Conservation (phyloP, 1,140 invertebrate species). For the Drosophila trapezifrons region DNA sequence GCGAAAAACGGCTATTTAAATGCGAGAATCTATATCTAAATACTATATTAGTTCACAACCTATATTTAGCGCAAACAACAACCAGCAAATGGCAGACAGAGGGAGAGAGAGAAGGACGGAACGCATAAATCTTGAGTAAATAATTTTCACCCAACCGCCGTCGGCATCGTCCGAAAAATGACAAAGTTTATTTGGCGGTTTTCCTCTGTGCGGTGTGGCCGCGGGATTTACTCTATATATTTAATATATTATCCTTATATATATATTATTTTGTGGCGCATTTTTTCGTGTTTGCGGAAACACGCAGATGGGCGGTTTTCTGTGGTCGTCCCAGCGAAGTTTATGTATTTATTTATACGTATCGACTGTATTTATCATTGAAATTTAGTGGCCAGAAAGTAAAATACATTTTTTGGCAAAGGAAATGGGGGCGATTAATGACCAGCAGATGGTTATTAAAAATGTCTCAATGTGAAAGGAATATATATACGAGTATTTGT, state of each 20-base stretch:
- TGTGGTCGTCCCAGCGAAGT: constrained; percentile 43
- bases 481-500: too few species aligned
- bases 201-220: constrained; percentile 30
- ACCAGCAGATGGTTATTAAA: background rate
- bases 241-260: constrained; percentile 4
- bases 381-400: constrained; percentile 20
- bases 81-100: constrained; percentile 15
- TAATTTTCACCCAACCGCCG: constrained; percentile 44
- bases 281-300: constrained; percentile 26
- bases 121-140: constrained; percentile 64
- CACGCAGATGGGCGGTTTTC: constrained; percentile 51
- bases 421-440: background rate
- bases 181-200: constrained; percentile 68
- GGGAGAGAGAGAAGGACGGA: constrained; percentile 6
- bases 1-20: constrained; percentile 33
- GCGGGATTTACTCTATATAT: constrained; percentile 30
- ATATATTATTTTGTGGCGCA: background rate
- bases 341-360: constrained; percentile 17
- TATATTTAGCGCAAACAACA: constrained; percentile 4
- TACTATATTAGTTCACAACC: constrained; percentile 10
- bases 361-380: constrained; percentile 21
- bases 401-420: constrained; percentile 14
- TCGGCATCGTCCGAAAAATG: constrained; percentile 44
- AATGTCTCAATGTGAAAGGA: too few species aligned
- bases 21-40: constrained; percentile 29